phyloP scores from a whole-genome alignment of 2,113 vertebrate genomes.

The Muscicapa adusta region DNA sequence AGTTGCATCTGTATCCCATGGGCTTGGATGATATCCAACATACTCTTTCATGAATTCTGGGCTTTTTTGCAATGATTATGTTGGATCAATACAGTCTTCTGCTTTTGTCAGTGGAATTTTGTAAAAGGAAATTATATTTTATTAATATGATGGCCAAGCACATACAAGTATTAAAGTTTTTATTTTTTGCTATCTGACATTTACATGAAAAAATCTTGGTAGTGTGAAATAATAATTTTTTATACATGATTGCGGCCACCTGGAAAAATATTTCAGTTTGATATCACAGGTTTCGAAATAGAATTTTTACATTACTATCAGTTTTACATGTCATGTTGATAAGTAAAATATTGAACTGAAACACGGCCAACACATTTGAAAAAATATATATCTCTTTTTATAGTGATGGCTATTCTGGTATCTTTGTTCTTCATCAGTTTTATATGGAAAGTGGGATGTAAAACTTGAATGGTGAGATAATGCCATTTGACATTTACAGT shows the following conservation, averaged over 20 bases:
- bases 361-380: background rate
- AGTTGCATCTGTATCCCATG: background rate
- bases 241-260: background rate
- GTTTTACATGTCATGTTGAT: background rate
- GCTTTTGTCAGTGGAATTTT: background rate
- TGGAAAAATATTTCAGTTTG: background rate
- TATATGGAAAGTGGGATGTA: background rate
- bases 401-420: background rate
- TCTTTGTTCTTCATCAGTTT: background rate
- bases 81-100: background rate
- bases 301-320: background rate
- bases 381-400: background rate
- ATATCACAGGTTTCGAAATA: constrained; percentile 6
- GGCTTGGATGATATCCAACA: background rate
- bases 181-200: background rate
- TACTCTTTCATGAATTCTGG: background rate
- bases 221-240: background rate
- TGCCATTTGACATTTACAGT: background rate
- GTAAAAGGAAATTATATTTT: background rate
- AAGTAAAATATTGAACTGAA: background rate
- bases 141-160: background rate
- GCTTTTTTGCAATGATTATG: background rate
- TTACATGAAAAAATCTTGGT: background rate
- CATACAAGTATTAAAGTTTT: background rate
- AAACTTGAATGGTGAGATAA: background rate